Conservation (phyloP, 2,888 invertebrate species). For the Capitulum mitella region DNA sequence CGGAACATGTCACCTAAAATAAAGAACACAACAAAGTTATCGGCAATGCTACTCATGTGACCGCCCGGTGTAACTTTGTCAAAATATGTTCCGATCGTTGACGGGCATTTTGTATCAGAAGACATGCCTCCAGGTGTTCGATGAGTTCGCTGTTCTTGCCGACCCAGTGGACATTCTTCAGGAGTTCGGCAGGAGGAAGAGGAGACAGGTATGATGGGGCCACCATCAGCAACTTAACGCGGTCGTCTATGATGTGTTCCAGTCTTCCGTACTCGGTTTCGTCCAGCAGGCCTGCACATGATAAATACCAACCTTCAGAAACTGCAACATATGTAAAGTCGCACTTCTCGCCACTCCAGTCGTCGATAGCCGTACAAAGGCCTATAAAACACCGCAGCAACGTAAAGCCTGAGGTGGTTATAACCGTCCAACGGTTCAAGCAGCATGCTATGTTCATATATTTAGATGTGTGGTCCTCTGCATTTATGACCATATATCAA, state of each 20-base stretch:
- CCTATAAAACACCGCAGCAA: background rate
- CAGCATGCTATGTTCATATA: background rate
- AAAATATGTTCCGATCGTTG: too few species aligned
- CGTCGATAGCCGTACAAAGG: background rate
- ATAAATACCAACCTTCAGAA: background rate
- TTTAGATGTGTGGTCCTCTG: too few species aligned
- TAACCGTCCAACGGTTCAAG: background rate
- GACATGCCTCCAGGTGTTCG: constrained; percentile 40
- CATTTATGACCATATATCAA: too few species aligned
- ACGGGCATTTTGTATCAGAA: too few species aligned
- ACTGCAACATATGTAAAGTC: background rate
- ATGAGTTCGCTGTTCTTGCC: constrained; percentile 40
- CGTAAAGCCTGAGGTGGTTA: background rate
- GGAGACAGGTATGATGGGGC: constrained; percentile 42
- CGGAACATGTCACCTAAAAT: too few species aligned
- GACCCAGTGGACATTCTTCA: constrained; percentile 43
- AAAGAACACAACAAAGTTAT: too few species aligned
- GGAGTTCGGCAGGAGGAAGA: constrained; percentile 42
- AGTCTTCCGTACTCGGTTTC: constrained; percentile 52
- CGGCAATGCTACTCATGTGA: too few species aligned
- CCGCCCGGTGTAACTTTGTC: too few species aligned
- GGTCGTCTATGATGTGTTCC: constrained; percentile 51
- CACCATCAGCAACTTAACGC: constrained; percentile 46
- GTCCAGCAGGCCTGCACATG: constrained; percentile 50
- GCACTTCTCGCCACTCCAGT: background rate